phyloP scores from a whole-genome alignment of 2,888 invertebrate genomes.

The Stramonita haemastoma region DNA sequence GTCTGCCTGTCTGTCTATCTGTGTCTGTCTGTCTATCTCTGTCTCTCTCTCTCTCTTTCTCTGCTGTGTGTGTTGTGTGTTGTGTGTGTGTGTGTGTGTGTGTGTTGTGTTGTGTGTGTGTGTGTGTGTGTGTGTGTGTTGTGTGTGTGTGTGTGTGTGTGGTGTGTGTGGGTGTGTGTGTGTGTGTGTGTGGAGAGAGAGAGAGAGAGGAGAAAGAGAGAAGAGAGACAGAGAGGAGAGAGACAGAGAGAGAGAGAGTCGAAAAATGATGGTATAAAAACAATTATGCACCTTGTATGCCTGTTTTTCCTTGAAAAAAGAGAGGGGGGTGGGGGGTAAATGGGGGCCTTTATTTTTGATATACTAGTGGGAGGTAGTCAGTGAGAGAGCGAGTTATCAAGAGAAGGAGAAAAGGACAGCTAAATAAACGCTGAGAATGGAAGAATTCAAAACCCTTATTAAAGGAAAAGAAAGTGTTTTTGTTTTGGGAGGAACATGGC shows the following conservation, averaged over 20 bases:
- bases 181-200: too few species aligned
- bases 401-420: neutral
- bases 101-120: neutral
- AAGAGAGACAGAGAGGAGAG: too few species aligned
- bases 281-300: neutral
- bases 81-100: neutral
- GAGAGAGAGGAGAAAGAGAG: too few species aligned
- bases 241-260: too few species aligned
- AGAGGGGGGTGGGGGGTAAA: neutral
- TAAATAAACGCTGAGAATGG: too few species aligned
- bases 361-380: neutral
- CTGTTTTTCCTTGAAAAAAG: neutral
- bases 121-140: neutral
- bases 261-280: too few species aligned
- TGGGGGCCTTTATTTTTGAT: too few species aligned
- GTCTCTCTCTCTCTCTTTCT: neutral
- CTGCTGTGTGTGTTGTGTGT: neutral
- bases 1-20: conserved; percentile 4
- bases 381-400: neutral
- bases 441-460: too few species aligned
- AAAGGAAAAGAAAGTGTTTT: too few species aligned
- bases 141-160: neutral
- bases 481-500: too few species aligned
- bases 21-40: neutral
- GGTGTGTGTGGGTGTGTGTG: too few species aligned